Evolutionary conservation across 2,113 vertebrate species (phyloP).

Genomic region (Hucho hucho): DNA sequence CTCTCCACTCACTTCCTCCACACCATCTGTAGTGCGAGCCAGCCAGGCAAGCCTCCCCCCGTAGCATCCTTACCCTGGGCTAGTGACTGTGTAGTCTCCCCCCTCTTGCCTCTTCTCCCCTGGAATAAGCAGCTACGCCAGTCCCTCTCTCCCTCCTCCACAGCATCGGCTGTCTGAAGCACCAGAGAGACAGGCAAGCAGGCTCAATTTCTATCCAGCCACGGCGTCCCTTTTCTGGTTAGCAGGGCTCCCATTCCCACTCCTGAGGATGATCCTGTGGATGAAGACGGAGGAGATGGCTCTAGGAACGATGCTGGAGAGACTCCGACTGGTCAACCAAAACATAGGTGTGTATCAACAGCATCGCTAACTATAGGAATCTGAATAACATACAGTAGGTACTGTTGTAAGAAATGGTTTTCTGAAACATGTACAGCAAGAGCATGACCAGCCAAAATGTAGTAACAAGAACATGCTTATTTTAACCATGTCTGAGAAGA

Average conservation of each 20-base stretch:
- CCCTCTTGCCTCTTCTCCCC: constrained; percentile 12
- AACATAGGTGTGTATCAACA: constrained; percentile 84
- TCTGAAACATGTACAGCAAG: too few species aligned
- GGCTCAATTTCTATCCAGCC: constrained; percentile 65
- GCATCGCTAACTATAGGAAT: constrained; percentile 35
- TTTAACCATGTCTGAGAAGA: too few species aligned
- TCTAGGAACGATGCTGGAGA: constrained; percentile 82
- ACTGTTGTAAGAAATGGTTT: too few species aligned
- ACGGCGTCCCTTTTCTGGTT: constrained; percentile 61
- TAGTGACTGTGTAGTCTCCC: constrained; percentile 25
- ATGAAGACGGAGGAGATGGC: constrained; percentile 88
- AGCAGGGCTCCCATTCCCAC: constrained; percentile 66
- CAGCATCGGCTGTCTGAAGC: constrained; percentile 32
- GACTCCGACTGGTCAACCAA: constrained; percentile 78
- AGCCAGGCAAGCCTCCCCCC: not conserved
- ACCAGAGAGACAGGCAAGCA: constrained; percentile 46
- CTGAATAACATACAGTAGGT: not conserved
- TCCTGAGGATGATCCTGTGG: constrained; percentile 83
- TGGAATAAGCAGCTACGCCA: not conserved
- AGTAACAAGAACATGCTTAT: not conserved
- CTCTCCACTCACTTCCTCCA: constrained; percentile 17
- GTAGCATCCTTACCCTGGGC: constrained; percentile 21
- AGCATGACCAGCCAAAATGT: not conserved
- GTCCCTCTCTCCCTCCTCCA: not conserved
- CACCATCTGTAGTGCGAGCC: not conserved